phyloP scores from a whole-genome alignment of 2,113 vertebrate species.

The Eudyptes chrysolophus region DNA sequence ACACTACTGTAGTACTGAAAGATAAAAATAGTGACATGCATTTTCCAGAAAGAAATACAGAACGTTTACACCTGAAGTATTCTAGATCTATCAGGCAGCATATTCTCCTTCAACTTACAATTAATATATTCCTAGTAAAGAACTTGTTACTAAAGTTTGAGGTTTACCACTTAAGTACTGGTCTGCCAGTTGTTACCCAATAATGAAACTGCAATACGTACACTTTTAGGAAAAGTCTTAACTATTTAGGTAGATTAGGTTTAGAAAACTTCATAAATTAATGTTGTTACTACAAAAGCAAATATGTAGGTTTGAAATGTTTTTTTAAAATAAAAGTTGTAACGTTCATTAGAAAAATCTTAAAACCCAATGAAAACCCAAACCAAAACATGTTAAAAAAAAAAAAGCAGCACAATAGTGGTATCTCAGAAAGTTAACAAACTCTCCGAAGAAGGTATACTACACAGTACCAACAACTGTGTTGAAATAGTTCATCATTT shows the following conservation, averaged over 20 bases:
- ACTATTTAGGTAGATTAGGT: neutral
- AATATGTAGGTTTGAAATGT: neutral
- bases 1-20: neutral
- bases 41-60: neutral
- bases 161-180: neutral
- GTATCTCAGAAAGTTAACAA: neutral
- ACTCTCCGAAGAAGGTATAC: neutral
- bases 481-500: neutral
- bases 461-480: neutral
- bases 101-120: neutral
- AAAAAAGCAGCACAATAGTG: neutral
- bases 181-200: neutral
- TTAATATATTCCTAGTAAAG: neutral
- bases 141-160: neutral
- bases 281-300: neutral
- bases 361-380: neutral
- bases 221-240: neutral
- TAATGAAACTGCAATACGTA: neutral
- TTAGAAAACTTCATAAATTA: neutral
- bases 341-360: neutral
- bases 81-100: neutral
- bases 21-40: neutral
- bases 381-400: neutral
- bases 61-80: neutral
- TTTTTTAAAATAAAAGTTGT: neutral